A percentile compares a stretch with the other conserved stretches of the same genome.
These are phyloP conservation scores for Thamnophis sirtalis DNA, from an alignment of 2,113 vertebrate genomes.

Conservation along the genomic window DNA sequence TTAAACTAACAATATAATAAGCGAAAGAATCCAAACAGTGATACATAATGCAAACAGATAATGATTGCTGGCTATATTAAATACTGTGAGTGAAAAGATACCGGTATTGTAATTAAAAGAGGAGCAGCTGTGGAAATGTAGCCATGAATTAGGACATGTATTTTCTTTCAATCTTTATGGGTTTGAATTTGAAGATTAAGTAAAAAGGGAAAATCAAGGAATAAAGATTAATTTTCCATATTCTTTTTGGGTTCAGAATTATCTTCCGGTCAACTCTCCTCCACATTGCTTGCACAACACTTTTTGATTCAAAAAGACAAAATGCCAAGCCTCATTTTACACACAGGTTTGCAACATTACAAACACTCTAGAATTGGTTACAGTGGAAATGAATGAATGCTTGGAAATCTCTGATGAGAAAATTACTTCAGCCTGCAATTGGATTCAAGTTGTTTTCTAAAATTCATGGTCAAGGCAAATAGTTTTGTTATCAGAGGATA, in stretches of 20 bases:
- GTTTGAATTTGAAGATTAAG: not conserved
- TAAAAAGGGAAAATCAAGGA: not conserved
- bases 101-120: not conserved
- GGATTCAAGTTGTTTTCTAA: slow-evolving; percentile 48
- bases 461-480: slow-evolving; percentile 6
- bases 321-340: not conserved
- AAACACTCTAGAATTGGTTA: slow-evolving; percentile 30
- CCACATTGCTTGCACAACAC: not conserved
- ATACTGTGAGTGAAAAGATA: not conserved
- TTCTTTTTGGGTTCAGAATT: not conserved
- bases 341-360: not conserved
- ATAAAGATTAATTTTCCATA: not conserved
- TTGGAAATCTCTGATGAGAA: slow-evolving; percentile 60
- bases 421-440: slow-evolving; percentile 8
- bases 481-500: not conserved
- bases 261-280: not conserved
- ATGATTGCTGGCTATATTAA: not conserved
- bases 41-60: not conserved
- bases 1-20: not conserved
- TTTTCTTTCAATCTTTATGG: not conserved
- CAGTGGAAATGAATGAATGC: slow-evolving; percentile 52
- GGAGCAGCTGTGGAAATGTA: not conserved
- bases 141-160: not conserved
- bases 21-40: not conserved
- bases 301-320: not conserved